These are phyloP conservation scores for Hypsopygia costalis DNA, from an alignment of 2,888 invertebrate species.

Conservation along the genomic window DNA sequence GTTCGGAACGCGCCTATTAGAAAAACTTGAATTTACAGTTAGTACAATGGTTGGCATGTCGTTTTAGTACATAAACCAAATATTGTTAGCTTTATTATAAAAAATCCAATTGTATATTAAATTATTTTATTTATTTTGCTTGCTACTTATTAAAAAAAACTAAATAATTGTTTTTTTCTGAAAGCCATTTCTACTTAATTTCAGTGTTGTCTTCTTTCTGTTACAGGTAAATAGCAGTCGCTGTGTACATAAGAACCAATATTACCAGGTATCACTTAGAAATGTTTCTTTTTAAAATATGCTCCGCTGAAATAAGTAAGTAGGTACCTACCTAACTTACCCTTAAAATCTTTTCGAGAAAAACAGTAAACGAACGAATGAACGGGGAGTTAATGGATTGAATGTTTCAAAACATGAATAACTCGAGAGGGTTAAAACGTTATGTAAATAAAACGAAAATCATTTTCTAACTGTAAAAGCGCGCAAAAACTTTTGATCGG, in stretches of 20 bases:
- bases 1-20: constrained; percentile 48
- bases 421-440: constrained; percentile 53
- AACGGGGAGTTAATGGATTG: constrained; percentile 48
- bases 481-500: constrained; percentile 62
- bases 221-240: constrained; percentile 36
- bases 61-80: no score
- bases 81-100: no score
- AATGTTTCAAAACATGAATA: constrained; percentile 52
- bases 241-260: background rate
- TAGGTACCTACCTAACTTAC: no score
- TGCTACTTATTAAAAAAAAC: no score
- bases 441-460: constrained; percentile 63
- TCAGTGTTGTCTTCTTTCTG: constrained; percentile 17
- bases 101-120: background rate
- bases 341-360: constrained; percentile 23
- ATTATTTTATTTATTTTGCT: no score
- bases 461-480: constrained; percentile 58
- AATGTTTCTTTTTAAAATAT: background rate
- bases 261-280: background rate
- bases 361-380: constrained; percentile 23
- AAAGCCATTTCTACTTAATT: no score
- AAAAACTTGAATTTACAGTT: constrained; percentile 20
- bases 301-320: constrained; percentile 1
- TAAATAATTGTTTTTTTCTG: no score
- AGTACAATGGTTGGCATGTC: no score